Evolutionary conservation across 2,113 vertebrate species (phyloP).

Genomic region (Alethe castanea): DNA sequence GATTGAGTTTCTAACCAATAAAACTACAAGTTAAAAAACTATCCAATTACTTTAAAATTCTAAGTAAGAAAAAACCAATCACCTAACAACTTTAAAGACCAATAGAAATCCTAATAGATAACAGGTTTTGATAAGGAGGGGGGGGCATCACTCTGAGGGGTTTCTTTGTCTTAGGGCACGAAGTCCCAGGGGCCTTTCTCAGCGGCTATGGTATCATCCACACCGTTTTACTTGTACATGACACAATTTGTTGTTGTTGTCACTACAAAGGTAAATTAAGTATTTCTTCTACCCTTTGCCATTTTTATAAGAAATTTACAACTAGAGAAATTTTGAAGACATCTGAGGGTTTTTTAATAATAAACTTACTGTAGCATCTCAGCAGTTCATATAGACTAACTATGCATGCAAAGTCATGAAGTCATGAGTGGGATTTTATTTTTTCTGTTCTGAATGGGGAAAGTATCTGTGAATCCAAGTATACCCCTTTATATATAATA

Average conservation of each 20-base stretch:
- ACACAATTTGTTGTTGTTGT: background rate
- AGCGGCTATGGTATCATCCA: too few relatives aligned
- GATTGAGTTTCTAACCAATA: too few relatives aligned
- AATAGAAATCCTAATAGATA: too few relatives aligned
- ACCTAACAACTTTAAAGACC: too few relatives aligned
- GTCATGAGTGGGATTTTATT: background rate
- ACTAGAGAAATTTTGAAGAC: background rate
- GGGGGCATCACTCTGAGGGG: too few relatives aligned
- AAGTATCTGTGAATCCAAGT: background rate
- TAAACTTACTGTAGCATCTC: background rate
- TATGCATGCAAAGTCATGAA: background rate
- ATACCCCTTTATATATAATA: background rate
- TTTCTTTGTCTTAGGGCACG: too few relatives aligned
- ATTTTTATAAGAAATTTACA: background rate
- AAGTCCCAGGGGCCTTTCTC: too few relatives aligned
- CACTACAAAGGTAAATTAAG: background rate
- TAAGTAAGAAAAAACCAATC: too few relatives aligned
- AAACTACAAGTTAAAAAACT: too few relatives aligned
- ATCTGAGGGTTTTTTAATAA: background rate
- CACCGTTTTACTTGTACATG: background rate
- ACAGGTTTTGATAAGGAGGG: too few relatives aligned
- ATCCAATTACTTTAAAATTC: too few relatives aligned
- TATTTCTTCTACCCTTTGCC: background rate
- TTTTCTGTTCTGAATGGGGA: background rate
- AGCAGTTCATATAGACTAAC: background rate